Base-by-base conservation (phyloP, 2,113 vertebrate genomes). In the Rhynchopsitta pachyrhyncha region DNA sequence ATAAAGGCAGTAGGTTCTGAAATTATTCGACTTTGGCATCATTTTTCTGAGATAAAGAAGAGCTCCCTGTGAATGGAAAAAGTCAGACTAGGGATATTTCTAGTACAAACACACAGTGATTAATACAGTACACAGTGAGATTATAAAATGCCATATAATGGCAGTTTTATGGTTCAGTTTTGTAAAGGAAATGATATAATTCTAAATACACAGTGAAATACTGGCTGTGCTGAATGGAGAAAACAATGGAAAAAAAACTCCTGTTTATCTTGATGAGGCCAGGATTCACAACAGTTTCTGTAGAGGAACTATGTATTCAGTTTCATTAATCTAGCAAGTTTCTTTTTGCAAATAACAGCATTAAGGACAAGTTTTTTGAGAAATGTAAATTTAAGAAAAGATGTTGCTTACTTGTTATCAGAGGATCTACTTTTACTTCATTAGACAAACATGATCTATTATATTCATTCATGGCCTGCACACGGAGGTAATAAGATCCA, bases 361-460 rank as follows among this genome's bases (percentile, higher is more conserved):
- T 4, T 5, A 62, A 31, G 8, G 11, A 67, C 2, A 16, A 39
- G 24, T 23, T 59, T 62, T 39, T 4, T 47, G 55, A 75, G 42
- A 76, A 62, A 31, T 0, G 0, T 64, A 41, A 28, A 37, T 4
- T 8, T 16, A 63, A 75, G 13, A 42, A 62, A 55, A 75, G 11
- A 6, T 10, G 27, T 10, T 46, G 42, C 97, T 97, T 93, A 98
- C 98, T 92, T 70, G 76, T 83, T 57, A 8, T 5, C 18, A 79
- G 82, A 35, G 88, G 82, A 33, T 96, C 47, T 28, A 98, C n/a
- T 59, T 18, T 19, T 46, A 92, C 37, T 47, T 97, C 98, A 15
- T 83, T 11, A 68, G 97, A 98, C 53, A 97, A 83, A 27, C 96
- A 95, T 12, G 98, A 96, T 18, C n/a, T 91, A 68, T 44, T 86